These are phyloP conservation scores for Bombus picipes DNA, from an alignment of 1,140 invertebrate species.

Conservation along the genomic window DNA sequence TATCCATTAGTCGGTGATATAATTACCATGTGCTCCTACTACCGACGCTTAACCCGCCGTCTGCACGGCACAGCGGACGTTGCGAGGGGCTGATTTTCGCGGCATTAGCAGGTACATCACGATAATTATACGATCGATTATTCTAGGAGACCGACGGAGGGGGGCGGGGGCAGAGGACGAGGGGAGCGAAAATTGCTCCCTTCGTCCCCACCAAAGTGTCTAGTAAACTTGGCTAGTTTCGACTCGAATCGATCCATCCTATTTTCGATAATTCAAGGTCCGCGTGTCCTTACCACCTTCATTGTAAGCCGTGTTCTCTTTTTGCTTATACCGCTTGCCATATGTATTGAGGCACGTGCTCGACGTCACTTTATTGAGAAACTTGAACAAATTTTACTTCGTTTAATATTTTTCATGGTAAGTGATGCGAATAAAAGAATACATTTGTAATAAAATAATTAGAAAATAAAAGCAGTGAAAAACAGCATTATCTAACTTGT, in stretches of 20 bases:
- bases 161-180: constrained; percentile 24
- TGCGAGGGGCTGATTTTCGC: constrained; percentile 77
- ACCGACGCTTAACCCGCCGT: constrained; percentile 76
- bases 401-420: too few species aligned
- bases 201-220: constrained; percentile 35
- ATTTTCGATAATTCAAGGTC: constrained; percentile 72
- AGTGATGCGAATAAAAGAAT: too few species aligned
- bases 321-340: too few species aligned
- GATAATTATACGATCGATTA: constrained; percentile 79
- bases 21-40: constrained; percentile 81
- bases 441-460: too few species aligned
- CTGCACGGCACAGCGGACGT: constrained; percentile 70
- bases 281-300: background rate
- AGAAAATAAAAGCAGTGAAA: too few species aligned
- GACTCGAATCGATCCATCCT: constrained; percentile 67
- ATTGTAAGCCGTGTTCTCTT: background rate
- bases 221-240: constrained; percentile 65
- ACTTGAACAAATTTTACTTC: too few species aligned
- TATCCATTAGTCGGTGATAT: constrained; percentile 83
- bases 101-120: constrained; percentile 77
- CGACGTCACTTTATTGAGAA: too few species aligned
- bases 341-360: too few species aligned
- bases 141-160: constrained; percentile 65
- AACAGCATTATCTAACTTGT: too few species aligned
- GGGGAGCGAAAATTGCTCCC: constrained; percentile 64